Conservation (phyloP, 1,140 invertebrate genomes). For the Spodoptera frugiperda region DNA sequence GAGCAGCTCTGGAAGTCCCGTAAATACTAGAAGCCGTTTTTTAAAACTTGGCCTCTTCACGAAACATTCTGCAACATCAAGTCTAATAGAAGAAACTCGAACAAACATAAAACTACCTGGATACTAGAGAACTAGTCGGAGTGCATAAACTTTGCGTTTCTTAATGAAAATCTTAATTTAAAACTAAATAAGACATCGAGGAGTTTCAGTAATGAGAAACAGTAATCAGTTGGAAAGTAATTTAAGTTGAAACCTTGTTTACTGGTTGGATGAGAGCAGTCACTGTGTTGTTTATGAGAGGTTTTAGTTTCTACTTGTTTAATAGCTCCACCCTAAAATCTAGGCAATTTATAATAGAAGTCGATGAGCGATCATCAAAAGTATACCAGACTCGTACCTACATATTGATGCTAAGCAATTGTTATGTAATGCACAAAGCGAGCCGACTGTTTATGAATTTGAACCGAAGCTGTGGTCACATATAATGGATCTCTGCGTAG, state of each 20-base stretch:
- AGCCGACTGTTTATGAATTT: constrained; percentile 3
- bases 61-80: not conserved
- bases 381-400: not conserved
- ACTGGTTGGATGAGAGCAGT: not conserved
- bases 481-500: not conserved
- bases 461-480: constrained; percentile 2
- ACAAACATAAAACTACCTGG: constrained; percentile 24
- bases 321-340: not conserved
- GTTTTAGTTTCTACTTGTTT: too few relatives aligned
- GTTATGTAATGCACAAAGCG: constrained; percentile 11
- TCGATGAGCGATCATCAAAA: not conserved
- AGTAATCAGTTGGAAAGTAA: constrained; percentile 32
- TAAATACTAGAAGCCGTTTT: not conserved
- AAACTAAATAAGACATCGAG: constrained; percentile 23
- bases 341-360: not conserved
- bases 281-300: constrained; percentile 3
- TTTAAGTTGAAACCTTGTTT: constrained; percentile 22
- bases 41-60: not conserved
- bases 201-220: constrained; percentile 23
- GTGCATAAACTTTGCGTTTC: constrained; percentile 17
- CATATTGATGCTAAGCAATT: constrained; percentile 8
- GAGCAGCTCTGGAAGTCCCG: too few relatives aligned
- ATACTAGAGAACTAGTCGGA: not conserved
- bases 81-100: constrained; percentile 5
- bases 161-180: constrained; percentile 37